A percentile compares a stretch with the other conserved stretches of the same genome.
These are phyloP conservation scores for Sander lucioperca DNA, from an alignment of 2,113 vertebrate genomes.

Conservation along the genomic window DNA sequence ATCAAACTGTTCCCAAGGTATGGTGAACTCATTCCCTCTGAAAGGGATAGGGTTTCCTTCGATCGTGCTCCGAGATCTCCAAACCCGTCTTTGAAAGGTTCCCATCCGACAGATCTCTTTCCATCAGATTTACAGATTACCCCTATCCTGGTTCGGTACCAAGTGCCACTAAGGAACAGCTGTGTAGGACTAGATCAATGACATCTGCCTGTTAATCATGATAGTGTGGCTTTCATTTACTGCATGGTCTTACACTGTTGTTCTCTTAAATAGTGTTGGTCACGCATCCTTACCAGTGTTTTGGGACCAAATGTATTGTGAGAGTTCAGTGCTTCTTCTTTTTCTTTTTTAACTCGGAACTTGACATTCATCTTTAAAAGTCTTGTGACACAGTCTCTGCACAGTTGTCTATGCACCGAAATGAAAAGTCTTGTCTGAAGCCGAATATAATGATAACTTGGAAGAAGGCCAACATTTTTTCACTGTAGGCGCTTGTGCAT, in stretches of 20 bases:
- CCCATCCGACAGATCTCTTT: slow-evolving; percentile 58
- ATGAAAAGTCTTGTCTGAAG: too few species aligned
- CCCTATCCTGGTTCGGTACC: slow-evolving; percentile 37
- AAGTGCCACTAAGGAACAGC: slow-evolving; percentile 36
- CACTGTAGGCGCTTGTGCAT: too few species aligned
- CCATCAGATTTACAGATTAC: slow-evolving; percentile 71
- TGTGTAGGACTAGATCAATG: slow-evolving; percentile 39
- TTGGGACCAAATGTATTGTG: neutral
- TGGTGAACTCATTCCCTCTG: slow-evolving; percentile 42
- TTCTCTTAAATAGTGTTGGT: slow-evolving; percentile 24
- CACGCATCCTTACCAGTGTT: slow-evolving; percentile 25
- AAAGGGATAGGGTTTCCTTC: slow-evolving; percentile 51
- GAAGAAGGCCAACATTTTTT: too few species aligned
- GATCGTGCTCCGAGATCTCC: slow-evolving; percentile 48
- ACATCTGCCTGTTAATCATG: slow-evolving; percentile 39
- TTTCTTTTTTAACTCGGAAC: neutral
- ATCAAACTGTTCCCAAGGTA: slow-evolving; percentile 34
- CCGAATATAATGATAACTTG: too few species aligned
- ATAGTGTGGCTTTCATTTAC: slow-evolving; percentile 43
- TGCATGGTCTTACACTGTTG: neutral
- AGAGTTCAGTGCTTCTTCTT: neutral
- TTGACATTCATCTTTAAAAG: neutral
- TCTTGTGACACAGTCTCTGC: too few species aligned
- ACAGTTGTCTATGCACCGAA: too few species aligned
- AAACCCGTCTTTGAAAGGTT: slow-evolving; percentile 37